Evolutionary conservation across 2,888 invertebrate genomes (phyloP).

Genomic region (Heliconius charithonia): DNA sequence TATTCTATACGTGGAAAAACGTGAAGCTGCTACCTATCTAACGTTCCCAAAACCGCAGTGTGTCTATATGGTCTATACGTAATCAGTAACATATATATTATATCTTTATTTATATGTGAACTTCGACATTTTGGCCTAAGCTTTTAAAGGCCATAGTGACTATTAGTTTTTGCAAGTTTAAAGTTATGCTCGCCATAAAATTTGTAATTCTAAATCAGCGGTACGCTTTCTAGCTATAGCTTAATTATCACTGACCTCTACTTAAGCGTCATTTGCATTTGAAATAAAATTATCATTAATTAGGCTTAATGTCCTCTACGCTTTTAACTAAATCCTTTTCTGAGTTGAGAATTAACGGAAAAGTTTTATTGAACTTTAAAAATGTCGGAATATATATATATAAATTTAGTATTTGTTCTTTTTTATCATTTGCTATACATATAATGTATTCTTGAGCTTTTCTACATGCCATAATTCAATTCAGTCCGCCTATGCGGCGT

Average conservation of each 20-base stretch:
- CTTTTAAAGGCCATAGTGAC: background rate
- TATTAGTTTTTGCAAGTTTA: conserved; percentile 14
- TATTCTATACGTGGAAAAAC: background rate
- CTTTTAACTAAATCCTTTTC: conserved; percentile 25
- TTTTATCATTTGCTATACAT: too few species aligned
- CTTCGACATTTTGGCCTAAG: background rate
- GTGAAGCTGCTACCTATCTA: background rate
- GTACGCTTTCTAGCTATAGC: conserved; percentile 21
- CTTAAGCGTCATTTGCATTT: conserved; percentile 34
- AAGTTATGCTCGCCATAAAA: background rate
- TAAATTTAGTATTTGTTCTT: too few species aligned
- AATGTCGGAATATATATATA: background rate
- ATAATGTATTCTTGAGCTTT: too few species aligned
- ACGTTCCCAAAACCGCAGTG: background rate
- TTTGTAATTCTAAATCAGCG: conserved; percentile 13
- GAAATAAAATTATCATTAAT: conserved; percentile 41
- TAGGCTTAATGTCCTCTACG: conserved; percentile 23
- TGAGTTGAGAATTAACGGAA: conserved; percentile 2
- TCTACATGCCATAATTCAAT: too few species aligned
- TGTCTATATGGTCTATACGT: background rate
- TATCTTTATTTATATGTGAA: background rate
- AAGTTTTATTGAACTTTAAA: conserved; percentile 2
- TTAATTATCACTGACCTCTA: conserved; percentile 34
- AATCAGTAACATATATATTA: too few species aligned
- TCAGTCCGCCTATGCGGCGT: too few species aligned